A percentile compares a stretch with the other conserved stretches of the same genome.
phyloP scores from a whole-genome alignment of 1,140 invertebrate genomes.

The Pachypeltis micranthus region DNA sequence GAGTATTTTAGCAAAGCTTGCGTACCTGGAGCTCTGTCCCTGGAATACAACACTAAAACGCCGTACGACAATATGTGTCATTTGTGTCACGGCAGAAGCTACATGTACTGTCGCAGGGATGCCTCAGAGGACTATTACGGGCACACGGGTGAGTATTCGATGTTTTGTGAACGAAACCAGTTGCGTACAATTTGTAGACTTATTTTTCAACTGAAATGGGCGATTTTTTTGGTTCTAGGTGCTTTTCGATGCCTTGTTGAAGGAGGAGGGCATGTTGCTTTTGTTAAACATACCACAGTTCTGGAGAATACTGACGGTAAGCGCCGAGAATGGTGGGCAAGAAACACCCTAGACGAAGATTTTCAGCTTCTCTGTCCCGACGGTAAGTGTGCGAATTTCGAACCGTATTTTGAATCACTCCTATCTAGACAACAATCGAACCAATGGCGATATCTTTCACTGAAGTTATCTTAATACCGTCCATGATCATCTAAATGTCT shows the following conservation, averaged over 20 bases:
- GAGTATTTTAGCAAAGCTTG: slow-evolving; percentile 89
- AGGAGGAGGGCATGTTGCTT: slow-evolving; percentile 88
- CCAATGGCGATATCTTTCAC: too few species aligned
- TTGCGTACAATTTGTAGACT: neutral
- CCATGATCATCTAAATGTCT: too few species aligned
- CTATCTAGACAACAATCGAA: too few species aligned
- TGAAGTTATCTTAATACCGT: too few species aligned
- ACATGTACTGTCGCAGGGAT: slow-evolving; percentile 66
- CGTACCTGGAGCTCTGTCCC: slow-evolving; percentile 75
- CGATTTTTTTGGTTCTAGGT: slow-evolving; percentile 35
- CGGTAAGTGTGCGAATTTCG: slow-evolving; percentile 40
- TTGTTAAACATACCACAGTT: slow-evolving; percentile 85
- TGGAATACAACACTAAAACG: slow-evolving; percentile 65
- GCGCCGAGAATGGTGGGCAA: slow-evolving; percentile 80
- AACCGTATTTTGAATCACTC: too few species aligned
- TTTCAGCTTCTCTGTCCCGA: slow-evolving; percentile 89
- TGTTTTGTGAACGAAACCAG: neutral
- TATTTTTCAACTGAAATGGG: neutral
- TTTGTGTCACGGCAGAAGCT: slow-evolving; percentile 79
- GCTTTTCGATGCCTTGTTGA: slow-evolving; percentile 89
- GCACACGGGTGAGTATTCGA: slow-evolving; percentile 53
- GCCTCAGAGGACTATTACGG: slow-evolving; percentile 82
- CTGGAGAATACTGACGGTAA: slow-evolving; percentile 83
- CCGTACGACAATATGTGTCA: slow-evolving; percentile 89
- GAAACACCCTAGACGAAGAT: slow-evolving; percentile 81